Base-by-base conservation (phyloP, 2,113 vertebrate genomes). In the Toxotes jaculatrix region DNA sequence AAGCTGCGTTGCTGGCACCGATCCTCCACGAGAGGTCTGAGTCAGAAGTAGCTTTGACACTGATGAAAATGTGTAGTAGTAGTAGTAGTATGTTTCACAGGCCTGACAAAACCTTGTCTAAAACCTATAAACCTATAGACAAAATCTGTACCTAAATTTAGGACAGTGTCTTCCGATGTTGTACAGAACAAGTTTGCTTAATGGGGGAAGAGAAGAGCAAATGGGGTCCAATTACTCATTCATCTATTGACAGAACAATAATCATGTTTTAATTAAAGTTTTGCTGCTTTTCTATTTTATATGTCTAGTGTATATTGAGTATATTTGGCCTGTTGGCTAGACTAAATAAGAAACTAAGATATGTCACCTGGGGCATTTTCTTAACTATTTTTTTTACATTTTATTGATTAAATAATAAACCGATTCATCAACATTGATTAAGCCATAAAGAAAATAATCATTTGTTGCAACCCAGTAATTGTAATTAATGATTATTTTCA, bases 1-100 rank as follows among this genome's bases (percentile, higher is more conserved):
- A 75, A 74, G 63, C 8, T 6, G 53, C 47, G 66, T 34, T 49
- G 49, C 51, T 82, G 64, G 47, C 55, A 27, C 12, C 71, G 49
- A 64, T 79, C 62, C 38, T 64, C 67, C 19, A 38, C 27, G 65
- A 81, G 19, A 64, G 59, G 40, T 62, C 61, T 72, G 78, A 85
- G 75, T 79, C 61, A 53, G 74, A 83, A 69, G 49, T 21, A 62
- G 73, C 42, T 83, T 47, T 69, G 83, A 81, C 82, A 83, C 5
- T 19, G 62, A 65, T 12, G 79, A 76, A 62, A 75, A 60, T 3
- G n/a, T 79, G 81, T 77, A 27, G 27, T 27, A 27, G 27, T 27
- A n/a, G 49, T 4, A 27, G 60, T 67, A 63, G 56, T 69, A 51
- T 0, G 61, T 79, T 77, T 68, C 64, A 80, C 42, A 82, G 40